A percentile compares a stretch with the other conserved stretches of the same genome.
phyloP scores from a whole-genome alignment of 2,113 vertebrate species.

The Menidia beryllina region DNA sequence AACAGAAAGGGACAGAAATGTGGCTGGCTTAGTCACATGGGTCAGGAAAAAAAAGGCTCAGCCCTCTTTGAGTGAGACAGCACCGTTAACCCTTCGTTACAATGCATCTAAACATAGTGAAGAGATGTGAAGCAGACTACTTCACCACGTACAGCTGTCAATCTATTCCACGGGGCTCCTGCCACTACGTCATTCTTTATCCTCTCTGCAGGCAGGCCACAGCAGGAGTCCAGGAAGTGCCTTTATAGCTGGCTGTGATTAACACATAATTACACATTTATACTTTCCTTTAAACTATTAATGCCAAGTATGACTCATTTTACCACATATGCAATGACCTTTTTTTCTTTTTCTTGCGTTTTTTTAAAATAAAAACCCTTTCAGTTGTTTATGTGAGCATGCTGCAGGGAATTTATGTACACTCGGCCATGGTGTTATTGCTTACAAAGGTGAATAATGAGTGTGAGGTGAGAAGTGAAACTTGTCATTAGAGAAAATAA shows the following conservation, averaged over 20 bases:
- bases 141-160: constrained; percentile 70
- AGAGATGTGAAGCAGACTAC: constrained; percentile 53
- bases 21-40: constrained; percentile 17
- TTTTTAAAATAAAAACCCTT: no score
- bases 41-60: constrained; percentile 7
- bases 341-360: no score
- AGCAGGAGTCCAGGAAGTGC: constrained; percentile 68
- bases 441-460: constrained; percentile 74
- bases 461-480: constrained; percentile 73
- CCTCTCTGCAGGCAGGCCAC: constrained; percentile 56
- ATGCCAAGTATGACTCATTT: constrained; percentile 12
- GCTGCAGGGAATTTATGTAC: constrained; percentile 49
- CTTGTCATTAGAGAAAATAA: constrained; percentile 66
- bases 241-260: constrained; percentile 72
- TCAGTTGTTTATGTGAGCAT: constrained; percentile 46
- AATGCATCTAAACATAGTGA: constrained; percentile 38
- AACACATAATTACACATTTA: constrained; percentile 59
- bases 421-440: constrained; percentile 46
- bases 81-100: constrained; percentile 17
- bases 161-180: constrained; percentile 64
- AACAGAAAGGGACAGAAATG: constrained; percentile 49
- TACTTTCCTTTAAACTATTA: constrained; percentile 56
- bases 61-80: constrained; percentile 18
- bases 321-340: constrained; percentile 31
- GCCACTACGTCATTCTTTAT: constrained; percentile 71